phyloP scores from a whole-genome alignment of 2,797 vertebrate genomes.

The Graptemys geographica region DNA sequence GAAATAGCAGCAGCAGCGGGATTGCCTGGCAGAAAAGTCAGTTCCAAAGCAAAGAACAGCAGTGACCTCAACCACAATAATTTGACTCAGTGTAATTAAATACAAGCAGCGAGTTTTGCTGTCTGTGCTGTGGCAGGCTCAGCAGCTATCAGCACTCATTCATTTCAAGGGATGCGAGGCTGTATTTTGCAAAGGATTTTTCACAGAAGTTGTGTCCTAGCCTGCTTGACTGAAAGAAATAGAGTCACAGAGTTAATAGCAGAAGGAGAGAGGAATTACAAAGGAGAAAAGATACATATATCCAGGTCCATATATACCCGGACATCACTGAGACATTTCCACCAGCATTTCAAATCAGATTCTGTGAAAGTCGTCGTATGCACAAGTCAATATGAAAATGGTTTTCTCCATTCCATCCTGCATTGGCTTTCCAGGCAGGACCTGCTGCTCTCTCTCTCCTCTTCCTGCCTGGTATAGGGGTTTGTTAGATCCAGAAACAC shows the following conservation, averaged over 20 bases:
- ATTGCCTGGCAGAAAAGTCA: conserved; percentile 47
- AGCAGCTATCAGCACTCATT: conserved; percentile 57
- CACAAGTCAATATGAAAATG: conserved; percentile 22
- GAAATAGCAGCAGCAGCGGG: conserved; percentile 19
- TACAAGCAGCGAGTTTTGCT: conserved; percentile 47
- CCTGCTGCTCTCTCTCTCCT: not conserved
- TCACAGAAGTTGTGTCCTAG: conserved; percentile 37
- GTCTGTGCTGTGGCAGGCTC: not conserved
- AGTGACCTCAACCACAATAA: conserved; percentile 33
- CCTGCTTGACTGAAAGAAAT: conserved; percentile 62
- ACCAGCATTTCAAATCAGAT: conserved; percentile 26
- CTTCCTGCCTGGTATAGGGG: not conserved
- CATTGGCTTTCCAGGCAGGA: not conserved
- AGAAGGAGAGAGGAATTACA: fast-evolving
- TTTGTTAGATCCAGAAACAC: not conserved
- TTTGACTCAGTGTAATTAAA: conserved; percentile 62
- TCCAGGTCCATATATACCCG: not conserved
- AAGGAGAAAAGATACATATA: not conserved
- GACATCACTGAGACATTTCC: not conserved
- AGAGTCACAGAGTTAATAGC: not conserved
- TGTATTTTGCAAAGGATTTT: conserved; percentile 57
- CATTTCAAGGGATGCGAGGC: conserved; percentile 34
- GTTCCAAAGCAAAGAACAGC: conserved; percentile 37
- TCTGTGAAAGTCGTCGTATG: conserved; percentile 36
- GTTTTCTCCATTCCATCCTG: conserved; percentile 28